Evolutionary conservation across 2,113 vertebrate genomes (phyloP).

Genomic region (Cavia porcellus): DNA sequence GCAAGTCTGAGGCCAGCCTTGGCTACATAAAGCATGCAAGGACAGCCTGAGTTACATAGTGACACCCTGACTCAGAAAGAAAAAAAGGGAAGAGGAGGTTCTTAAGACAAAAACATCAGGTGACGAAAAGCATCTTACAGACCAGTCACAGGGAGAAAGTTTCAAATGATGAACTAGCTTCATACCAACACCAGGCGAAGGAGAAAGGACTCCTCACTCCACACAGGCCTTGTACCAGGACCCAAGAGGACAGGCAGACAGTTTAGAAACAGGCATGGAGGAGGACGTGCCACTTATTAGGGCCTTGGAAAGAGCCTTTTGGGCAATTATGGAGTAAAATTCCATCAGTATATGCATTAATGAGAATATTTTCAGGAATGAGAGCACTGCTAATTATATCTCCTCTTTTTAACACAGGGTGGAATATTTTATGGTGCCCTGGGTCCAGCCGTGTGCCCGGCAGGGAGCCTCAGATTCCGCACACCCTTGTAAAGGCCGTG

Average conservation of each 20-base stretch:
- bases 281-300: background rate
- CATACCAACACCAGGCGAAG: background rate
- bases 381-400: conserved; percentile 84
- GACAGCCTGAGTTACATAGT: background rate
- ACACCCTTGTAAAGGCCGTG: conserved; percentile 80
- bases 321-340: conserved; percentile 44
- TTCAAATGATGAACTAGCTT: background rate
- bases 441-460: conserved; percentile 74
- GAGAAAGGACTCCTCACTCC: background rate
- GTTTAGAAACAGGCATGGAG: background rate
- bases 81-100: background rate
- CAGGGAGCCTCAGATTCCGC: conserved; percentile 77
- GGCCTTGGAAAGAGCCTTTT: conserved; percentile 10
- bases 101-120: background rate
- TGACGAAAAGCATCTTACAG: background rate
- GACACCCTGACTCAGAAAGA: background rate
- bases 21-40: background rate
- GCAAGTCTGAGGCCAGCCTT: background rate
- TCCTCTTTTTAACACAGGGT: conserved; percentile 81
- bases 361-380: conserved; percentile 69
- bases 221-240: fast-evolving
- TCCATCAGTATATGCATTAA: conserved; percentile 74
- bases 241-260: background rate
- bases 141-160: background rate
- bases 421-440: conserved; percentile 77